Evolutionary conservation across 2,888 invertebrate species (phyloP).

Genomic region (Agonum fuliginosum): DNA sequence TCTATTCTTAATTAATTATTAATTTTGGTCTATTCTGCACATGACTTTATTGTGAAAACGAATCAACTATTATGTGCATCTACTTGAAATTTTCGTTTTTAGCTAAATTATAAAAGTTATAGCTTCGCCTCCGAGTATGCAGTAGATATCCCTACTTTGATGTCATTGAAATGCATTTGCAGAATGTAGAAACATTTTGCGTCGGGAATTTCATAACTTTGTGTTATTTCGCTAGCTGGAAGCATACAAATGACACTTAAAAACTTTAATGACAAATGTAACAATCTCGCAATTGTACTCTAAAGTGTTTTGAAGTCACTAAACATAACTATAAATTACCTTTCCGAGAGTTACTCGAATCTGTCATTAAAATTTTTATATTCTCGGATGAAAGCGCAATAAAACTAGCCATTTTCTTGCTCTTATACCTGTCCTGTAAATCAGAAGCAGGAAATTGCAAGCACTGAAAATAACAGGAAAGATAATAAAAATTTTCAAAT

Average conservation of each 20-base stretch:
- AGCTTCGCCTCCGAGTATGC: not conserved
- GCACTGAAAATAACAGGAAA: too few species aligned
- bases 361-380: conserved; percentile 36
- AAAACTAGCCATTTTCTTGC: conserved; percentile 8
- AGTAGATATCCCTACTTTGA: not conserved
- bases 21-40: too few species aligned
- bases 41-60: too few species aligned
- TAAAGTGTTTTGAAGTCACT: conserved; percentile 12
- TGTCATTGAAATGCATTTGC: conserved; percentile 28
- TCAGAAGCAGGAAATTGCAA: too few species aligned
- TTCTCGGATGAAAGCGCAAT: not conserved
- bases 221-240: not conserved
- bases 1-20: too few species aligned
- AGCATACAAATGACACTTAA: conserved; percentile 39
- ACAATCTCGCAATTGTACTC: conserved; percentile 16
- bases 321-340: conserved; percentile 14
- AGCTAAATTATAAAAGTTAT: conserved; percentile 11
- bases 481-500: too few species aligned
- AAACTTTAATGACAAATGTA: conserved; percentile 37
- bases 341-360: not conserved
- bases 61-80: too few species aligned
- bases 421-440: conserved; percentile 28
- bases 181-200: conserved; percentile 18
- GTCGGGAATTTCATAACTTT: conserved; percentile 14
- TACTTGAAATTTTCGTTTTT: conserved; percentile 8